Evolutionary conservation across 30 jellyfish, hydroid and myxozoan genomes (phyloP), one percentile per base, ranked within the genome.

Genomic region (Aurelia aurita complex sp. Pacific): DNA sequence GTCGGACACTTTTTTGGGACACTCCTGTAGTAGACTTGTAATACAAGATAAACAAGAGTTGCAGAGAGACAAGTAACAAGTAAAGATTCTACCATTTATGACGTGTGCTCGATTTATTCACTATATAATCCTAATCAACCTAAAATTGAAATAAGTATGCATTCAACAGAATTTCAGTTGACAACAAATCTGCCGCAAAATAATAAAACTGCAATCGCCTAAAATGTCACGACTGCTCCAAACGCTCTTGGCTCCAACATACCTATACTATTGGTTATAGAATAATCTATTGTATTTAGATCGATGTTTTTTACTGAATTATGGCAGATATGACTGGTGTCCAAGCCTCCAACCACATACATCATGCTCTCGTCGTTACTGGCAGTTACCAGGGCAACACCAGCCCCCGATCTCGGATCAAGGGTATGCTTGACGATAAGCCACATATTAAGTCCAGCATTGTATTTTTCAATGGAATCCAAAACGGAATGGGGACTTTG

Each of bases 361-460:
- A 92, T 59, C n/a, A 68, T 60, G 69, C 86, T 83, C 10, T 80
- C 88, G 38, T 77, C 97, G 51, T 69, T 78, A 14, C 91, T 69
- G 7, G 89, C 60, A 10, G 89, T 64, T 29, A 95, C 92, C 42
- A 87, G 60, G 51, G 97, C 90, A 34, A 82, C 85, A 50, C 95
- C 86, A 29, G 94, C 87, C 17, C 98, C 98, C 35, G 88, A 60
- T 54, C 96, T 75, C 73, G 94, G 94, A 43, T 86, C 96, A 19
- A 92, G 89, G 3, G 90, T 82, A 60, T 85, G 90, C 76, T 92
- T 92, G 67, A 92, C 87, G 14, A 92, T 83, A 2, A 92, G 93
- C 98, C 98, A 92, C 98, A 92, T 92, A 67, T 92, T 92, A 64
- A 92, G 65, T 9, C 94, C 98, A 36, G 96, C 81, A 81, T 92